Conservation (phyloP, 2,113 vertebrate genomes). For the Anarrhichthys ocellatus region DNA sequence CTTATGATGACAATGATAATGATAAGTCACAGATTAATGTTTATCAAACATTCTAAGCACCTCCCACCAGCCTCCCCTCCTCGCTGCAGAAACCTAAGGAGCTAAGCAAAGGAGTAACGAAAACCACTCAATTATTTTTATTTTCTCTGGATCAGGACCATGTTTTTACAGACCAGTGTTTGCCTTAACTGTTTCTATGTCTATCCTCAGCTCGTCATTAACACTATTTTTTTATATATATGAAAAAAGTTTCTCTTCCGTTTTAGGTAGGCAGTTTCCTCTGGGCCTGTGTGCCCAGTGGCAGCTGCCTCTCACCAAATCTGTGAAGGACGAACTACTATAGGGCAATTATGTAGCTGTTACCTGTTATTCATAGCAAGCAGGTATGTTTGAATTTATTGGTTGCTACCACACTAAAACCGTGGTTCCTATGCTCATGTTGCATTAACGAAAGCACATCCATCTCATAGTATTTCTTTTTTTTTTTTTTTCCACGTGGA, state of each 20-base stretch:
- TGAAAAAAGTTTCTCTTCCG: slow-evolving; percentile 66
- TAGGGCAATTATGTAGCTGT: slow-evolving; percentile 85
- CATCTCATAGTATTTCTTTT: slow-evolving; percentile 78
- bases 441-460: slow-evolving; percentile 78
- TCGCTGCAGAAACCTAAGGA: slow-evolving; percentile 64
- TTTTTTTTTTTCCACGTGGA: slow-evolving; percentile 68
- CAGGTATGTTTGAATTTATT: slow-evolving; percentile 78
- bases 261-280: slow-evolving; percentile 70
- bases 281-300: slow-evolving; percentile 52
- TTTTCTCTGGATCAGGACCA: slow-evolving; percentile 77
- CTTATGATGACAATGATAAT: slow-evolving; percentile 73
- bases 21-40: slow-evolving; percentile 77
- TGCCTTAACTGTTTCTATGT: slow-evolving; percentile 82
- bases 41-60: slow-evolving; percentile 78
- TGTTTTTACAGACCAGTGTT: slow-evolving; percentile 80
- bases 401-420: slow-evolving; percentile 75
- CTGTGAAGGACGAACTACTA: slow-evolving; percentile 85
- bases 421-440: slow-evolving; percentile 75
- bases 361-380: slow-evolving; percentile 82
- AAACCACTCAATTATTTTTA: slow-evolving; percentile 77
- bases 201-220: slow-evolving; percentile 86
- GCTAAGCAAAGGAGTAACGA: slow-evolving; percentile 76
- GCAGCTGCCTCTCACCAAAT: slow-evolving; percentile 78
- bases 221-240: slow-evolving; percentile 70
- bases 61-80: slow-evolving; percentile 62